phyloP scores from a whole-genome alignment of 2,888 invertebrate genomes.

The Netelia virgata region DNA sequence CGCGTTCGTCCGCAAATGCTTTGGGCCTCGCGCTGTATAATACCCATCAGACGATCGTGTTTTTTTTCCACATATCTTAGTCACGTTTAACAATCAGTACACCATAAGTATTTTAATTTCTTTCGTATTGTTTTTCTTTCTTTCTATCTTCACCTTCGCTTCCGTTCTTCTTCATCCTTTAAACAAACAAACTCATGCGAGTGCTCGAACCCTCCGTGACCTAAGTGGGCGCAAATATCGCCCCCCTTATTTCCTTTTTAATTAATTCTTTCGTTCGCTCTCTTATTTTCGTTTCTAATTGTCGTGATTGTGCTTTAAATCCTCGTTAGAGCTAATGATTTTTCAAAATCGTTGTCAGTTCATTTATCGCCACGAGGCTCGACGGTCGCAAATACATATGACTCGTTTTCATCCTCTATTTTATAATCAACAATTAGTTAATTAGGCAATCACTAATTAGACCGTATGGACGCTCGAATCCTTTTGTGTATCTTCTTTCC shows the following conservation, averaged over 20 bases:
- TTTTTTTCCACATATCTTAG: constrained; percentile 72
- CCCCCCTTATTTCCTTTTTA: constrained; percentile 45
- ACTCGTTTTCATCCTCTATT: not conserved
- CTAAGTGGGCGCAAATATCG: constrained; percentile 36
- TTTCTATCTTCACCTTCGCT: constrained; percentile 52
- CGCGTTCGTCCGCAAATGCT: constrained; percentile 69
- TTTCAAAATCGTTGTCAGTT: not conserved
- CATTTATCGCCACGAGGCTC: not conserved
- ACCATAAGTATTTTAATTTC: constrained; percentile 72
- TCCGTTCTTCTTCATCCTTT: constrained; percentile 52
- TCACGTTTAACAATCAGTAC: constrained; percentile 80
- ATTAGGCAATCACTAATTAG: constrained; percentile 48
- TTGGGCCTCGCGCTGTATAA: constrained; percentile 78
- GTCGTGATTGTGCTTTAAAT: constrained; percentile 39
- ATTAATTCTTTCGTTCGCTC: constrained; percentile 15
- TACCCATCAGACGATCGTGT: constrained; percentile 78
- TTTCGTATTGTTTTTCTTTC: constrained; percentile 59
- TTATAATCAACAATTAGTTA: constrained; percentile 16
- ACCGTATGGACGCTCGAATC: constrained; percentile 28
- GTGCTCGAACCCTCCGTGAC: constrained; percentile 68
- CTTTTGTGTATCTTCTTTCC: not conserved
- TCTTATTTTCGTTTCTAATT: constrained; percentile 32
- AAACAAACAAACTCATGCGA: constrained; percentile 65
- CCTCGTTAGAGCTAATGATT: not conserved
- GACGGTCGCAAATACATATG: not conserved